Evolutionary conservation across 2,888 invertebrate genomes (phyloP).

Genomic region (Beris chalybata): DNA sequence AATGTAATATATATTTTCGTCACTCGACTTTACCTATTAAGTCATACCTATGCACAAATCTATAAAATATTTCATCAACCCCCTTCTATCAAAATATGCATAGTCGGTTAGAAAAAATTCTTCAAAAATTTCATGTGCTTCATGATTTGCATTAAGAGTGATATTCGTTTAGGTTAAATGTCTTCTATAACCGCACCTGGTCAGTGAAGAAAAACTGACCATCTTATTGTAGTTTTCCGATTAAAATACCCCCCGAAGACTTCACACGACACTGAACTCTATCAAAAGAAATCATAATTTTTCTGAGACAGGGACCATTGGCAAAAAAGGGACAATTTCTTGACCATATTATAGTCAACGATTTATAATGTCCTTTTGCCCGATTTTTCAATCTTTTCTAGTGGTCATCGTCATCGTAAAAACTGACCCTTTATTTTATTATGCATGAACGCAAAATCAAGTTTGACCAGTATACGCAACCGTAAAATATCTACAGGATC

Average conservation of each 20-base stretch:
- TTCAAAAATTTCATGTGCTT: no score
- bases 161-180: not conserved
- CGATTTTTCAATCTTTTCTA: conserved; percentile 8
- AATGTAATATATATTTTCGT: no score
- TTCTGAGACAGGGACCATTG: conserved; percentile 21
- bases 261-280: conserved; percentile 27
- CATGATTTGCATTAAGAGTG: no score
- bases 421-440: conserved; percentile 29
- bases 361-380: conserved; percentile 21
- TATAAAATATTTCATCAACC: no score
- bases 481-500: no score
- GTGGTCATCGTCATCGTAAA: conserved; percentile 12
- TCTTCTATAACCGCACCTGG: conserved; percentile 12
- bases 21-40: no score
- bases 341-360: conserved; percentile 25
- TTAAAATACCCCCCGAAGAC: conserved; percentile 6
- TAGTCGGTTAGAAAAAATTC: no score
- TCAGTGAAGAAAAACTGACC: conserved; percentile 26
- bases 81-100: no score
- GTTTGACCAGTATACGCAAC: conserved; percentile 34
- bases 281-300: conserved; percentile 28
- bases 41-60: no score
- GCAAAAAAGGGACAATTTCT: conserved; percentile 21
- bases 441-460: conserved; percentile 32
- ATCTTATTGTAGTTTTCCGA: conserved; percentile 16